These are phyloP conservation scores for Rhagoletis pomonella DNA, from an alignment of 1,140 invertebrate genomes.

Conservation along the genomic window DNA sequence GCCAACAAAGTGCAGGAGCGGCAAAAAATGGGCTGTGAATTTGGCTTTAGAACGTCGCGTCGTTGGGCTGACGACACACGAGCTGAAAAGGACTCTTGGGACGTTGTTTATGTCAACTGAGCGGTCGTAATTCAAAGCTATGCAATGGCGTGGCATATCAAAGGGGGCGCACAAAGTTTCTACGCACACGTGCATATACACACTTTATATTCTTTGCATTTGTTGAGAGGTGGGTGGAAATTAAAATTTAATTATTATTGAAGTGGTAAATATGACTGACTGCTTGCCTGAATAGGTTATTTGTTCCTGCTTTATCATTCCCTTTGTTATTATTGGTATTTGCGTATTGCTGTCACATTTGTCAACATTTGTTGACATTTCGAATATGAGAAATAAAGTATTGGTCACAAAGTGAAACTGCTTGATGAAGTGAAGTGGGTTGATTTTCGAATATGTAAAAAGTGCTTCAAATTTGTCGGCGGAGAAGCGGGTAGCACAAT, in stretches of 20 bases:
- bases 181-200: not conserved
- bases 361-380: constrained; percentile 35
- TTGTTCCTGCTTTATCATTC: constrained; percentile 22
- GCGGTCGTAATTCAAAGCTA: constrained; percentile 70
- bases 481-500: not conserved
- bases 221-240: not conserved
- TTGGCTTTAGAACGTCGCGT: not conserved
- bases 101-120: constrained; percentile 73
- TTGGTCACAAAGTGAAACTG: not conserved
- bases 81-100: constrained; percentile 70
- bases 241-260: constrained; percentile 52
- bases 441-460: not conserved
- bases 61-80: constrained; percentile 40
- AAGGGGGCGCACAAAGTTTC: not conserved
- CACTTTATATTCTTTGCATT: not conserved
- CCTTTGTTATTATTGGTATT: not conserved
- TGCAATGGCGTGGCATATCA: constrained; percentile 57
- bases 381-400: constrained; percentile 18
- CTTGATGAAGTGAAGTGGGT: not conserved
- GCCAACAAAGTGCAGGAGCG: not conserved
- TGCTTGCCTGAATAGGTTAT: not conserved
- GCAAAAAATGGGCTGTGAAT: not conserved
- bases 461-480: not conserved
- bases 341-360: constrained; percentile 25
- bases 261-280: constrained; percentile 41